Percentiles rank a stretch among this genome's conserved stretches.
phyloP scores from a whole-genome alignment of 2,888 invertebrate species.

The Diadegma fenestrale region DNA sequence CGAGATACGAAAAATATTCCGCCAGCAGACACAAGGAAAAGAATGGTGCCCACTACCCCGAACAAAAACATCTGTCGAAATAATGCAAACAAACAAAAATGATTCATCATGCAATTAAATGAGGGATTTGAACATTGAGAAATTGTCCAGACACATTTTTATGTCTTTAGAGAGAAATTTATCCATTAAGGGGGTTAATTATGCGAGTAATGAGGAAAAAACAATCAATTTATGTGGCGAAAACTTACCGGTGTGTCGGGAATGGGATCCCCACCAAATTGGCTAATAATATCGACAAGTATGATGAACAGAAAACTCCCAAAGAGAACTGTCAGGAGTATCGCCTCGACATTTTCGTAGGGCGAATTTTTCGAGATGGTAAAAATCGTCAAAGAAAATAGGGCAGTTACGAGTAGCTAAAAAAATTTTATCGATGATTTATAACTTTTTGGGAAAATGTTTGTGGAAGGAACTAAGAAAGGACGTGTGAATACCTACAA shows the following conservation, averaged over 20 bases:
- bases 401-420: conserved; percentile 70
- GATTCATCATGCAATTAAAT: too few species aligned
- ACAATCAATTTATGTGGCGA: not conserved
- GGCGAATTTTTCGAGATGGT: conserved; percentile 72
- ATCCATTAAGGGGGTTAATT: too few species aligned
- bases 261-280: conserved; percentile 81
- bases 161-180: too few species aligned
- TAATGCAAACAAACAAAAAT: conserved; percentile 1
- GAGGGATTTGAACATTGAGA: too few species aligned
- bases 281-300: conserved; percentile 81
- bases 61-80: conserved; percentile 77
- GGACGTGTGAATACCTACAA: conserved; percentile 72
- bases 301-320: conserved; percentile 78
- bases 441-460: conserved; percentile 2
- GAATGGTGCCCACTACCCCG: conserved; percentile 73
- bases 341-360: conserved; percentile 68
- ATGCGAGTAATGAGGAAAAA: not conserved
- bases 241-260: conserved; percentile 82
- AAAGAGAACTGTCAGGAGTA: conserved; percentile 70
- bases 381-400: conserved; percentile 71
- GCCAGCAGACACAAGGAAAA: conserved; percentile 73
- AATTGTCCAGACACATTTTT: too few species aligned
- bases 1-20: conserved; percentile 69
- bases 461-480: not conserved
- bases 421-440: conserved; percentile 28